Evolutionary conservation across 2,797 vertebrate genomes (phyloP).

Genomic region (Poeciliopsis infans): DNA sequence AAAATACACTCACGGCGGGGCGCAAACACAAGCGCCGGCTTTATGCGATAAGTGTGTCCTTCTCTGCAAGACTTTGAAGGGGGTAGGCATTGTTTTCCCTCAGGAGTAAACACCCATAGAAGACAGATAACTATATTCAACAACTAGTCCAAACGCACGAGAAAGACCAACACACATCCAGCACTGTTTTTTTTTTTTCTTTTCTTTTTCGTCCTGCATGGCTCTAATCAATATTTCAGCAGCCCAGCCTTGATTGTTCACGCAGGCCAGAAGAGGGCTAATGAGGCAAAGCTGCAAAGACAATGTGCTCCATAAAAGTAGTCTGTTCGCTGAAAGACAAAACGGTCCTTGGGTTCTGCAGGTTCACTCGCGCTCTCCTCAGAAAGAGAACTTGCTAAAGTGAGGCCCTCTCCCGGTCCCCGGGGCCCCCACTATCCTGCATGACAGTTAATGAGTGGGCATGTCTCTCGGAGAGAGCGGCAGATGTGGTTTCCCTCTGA

Average conservation of each 20-base stretch:
- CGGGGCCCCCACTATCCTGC: background rate
- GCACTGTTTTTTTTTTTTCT: background rate
- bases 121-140: constrained; percentile 63
- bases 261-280: constrained; percentile 65
- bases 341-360: constrained; percentile 55
- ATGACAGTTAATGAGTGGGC: constrained; percentile 47
- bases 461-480: constrained; percentile 37
- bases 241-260: constrained; percentile 66
- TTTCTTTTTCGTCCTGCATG: constrained; percentile 21
- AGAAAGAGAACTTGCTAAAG: constrained; percentile 45
- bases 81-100: constrained; percentile 52
- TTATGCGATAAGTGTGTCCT: constrained; percentile 58
- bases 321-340: constrained; percentile 58
- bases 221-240: constrained; percentile 76
- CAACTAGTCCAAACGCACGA: constrained; percentile 51
- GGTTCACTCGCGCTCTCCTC: constrained; percentile 42
- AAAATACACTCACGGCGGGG: constrained; percentile 36
- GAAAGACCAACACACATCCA: constrained; percentile 11
- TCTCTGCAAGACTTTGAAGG: constrained; percentile 65
- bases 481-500: constrained; percentile 60
- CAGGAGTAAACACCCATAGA: constrained; percentile 57
- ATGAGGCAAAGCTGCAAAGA: constrained; percentile 66
- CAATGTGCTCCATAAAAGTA: constrained; percentile 59
- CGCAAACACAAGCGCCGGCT: constrained; percentile 35
- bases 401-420: constrained; percentile 14